A percentile compares a stretch with the other conserved stretches of the same genome.
Evolutionary conservation across 2,797 vertebrate genomes (phyloP).

Genomic region (Xenentodon cancila): DNA sequence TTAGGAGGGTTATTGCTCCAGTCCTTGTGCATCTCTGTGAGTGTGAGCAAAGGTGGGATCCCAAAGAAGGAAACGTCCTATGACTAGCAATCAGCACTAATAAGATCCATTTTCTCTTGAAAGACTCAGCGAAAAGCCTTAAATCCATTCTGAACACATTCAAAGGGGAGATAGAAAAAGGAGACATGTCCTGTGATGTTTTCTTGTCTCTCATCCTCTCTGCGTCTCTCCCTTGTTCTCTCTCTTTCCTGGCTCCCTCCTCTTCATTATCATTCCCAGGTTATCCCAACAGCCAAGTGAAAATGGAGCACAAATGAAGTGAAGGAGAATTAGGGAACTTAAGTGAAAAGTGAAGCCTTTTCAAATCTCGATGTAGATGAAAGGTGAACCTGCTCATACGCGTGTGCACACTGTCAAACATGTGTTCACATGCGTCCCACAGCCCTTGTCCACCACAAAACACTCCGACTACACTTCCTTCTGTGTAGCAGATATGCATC

Average conservation of each 20-base stretch:
- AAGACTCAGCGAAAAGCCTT: slow-evolving; percentile 92
- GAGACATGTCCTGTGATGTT: slow-evolving; percentile 79
- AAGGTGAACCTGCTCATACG: slow-evolving; percentile 78
- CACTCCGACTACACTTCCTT: too few relatives aligned
- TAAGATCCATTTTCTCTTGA: slow-evolving; percentile 92
- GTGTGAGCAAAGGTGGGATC: slow-evolving; percentile 84
- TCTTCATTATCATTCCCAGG: slow-evolving; percentile 95
- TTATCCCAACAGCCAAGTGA: slow-evolving; percentile 91
- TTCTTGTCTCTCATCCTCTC: slow-evolving; percentile 33
- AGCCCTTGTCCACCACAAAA: slow-evolving; percentile 20
- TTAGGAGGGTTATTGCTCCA: slow-evolving; percentile 1
- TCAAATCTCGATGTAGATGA: slow-evolving; percentile 92
- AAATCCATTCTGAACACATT: slow-evolving; percentile 93
- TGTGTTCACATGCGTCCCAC: background rate
- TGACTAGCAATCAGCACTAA: slow-evolving; percentile 93
- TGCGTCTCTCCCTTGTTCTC: slow-evolving; percentile 17
- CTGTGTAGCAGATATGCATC: slow-evolving; percentile 15
- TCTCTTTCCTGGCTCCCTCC: slow-evolving; percentile 14
- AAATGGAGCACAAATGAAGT: slow-evolving; percentile 97
- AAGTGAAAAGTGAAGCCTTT: slow-evolving; percentile 91
- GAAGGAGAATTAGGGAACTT: slow-evolving; percentile 94
- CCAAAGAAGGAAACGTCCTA: slow-evolving; percentile 82
- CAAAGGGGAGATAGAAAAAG: slow-evolving; percentile 87
- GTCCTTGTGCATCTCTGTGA: slow-evolving; percentile 42
- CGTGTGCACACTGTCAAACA: slow-evolving; percentile 18